Evolutionary conservation across 2,797 vertebrate species (phyloP).

Genomic region (Sphenopsis melanotis): DNA sequence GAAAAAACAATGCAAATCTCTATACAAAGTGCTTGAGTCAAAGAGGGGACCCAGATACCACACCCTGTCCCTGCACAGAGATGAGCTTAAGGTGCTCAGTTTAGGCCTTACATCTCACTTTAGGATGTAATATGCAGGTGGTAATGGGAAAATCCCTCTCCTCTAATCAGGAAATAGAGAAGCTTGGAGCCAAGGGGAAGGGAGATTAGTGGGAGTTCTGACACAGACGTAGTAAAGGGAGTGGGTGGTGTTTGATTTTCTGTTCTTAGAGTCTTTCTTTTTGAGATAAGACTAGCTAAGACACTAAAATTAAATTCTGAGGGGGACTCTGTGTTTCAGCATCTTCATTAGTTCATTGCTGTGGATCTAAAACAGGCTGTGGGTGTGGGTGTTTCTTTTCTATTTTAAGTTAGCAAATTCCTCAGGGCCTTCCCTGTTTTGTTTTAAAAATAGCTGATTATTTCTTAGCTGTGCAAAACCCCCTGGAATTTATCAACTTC

Average conservation of each 20-base stretch:
- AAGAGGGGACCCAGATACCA: background rate
- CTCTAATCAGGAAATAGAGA: background rate
- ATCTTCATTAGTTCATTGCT: background rate
- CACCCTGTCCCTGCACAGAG: background rate
- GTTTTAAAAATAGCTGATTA: background rate
- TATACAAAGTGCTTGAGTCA: background rate
- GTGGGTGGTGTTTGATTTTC: conserved; percentile 35
- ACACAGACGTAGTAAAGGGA: conserved; percentile 48
- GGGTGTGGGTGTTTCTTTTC: background rate
- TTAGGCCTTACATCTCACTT: background rate
- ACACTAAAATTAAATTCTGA: conserved; percentile 41
- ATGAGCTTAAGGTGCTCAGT: background rate
- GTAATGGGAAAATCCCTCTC: conserved; percentile 30
- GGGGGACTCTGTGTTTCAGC: background rate
- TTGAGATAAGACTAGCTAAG: background rate
- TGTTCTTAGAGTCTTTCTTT: conserved; percentile 7
- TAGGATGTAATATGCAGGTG: background rate
- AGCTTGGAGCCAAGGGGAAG: background rate
- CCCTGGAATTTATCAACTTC: background rate
- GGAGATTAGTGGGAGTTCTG: conserved; percentile 28
- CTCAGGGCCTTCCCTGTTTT: conserved; percentile 18
- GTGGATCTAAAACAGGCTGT: background rate
- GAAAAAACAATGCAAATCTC: background rate
- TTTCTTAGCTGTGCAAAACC: background rate
- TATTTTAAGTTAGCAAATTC: conserved; percentile 18